These are phyloP conservation scores for Vombatus ursinus DNA, from an alignment of 2,113 vertebrate genomes.

Conservation along the genomic window DNA sequence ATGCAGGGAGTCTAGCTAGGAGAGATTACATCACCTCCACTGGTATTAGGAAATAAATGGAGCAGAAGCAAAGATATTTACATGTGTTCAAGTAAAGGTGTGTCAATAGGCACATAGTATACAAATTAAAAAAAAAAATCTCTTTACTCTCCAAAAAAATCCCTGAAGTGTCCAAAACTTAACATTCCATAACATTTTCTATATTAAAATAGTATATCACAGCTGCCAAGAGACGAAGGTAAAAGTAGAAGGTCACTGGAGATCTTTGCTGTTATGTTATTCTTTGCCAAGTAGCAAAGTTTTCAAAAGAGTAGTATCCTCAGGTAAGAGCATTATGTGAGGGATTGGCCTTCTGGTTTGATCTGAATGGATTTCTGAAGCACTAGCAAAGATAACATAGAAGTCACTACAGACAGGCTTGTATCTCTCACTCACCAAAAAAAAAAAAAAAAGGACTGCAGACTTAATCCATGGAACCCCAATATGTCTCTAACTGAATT, in stretches of 20 bases:
- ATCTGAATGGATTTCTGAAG: neutral
- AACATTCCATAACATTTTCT: conserved; percentile 66
- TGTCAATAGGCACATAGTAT: conserved; percentile 57
- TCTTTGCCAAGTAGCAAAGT: conserved; percentile 23
- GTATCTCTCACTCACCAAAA: neutral
- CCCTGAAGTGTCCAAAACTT: conserved; percentile 74
- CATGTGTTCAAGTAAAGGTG: conserved; percentile 68
- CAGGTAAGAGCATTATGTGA: neutral
- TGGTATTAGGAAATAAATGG: conserved; percentile 71
- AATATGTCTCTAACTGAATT: neutral
- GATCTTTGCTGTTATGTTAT: conserved; percentile 15
- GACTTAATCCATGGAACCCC: neutral
- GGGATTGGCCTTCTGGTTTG: neutral
- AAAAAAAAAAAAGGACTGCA: no score
- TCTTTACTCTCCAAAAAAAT: conserved; percentile 70
- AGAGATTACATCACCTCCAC: conserved; percentile 37
- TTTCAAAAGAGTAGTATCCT: neutral
- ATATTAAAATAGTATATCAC: conserved; percentile 84
- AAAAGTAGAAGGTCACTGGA: conserved; percentile 58
- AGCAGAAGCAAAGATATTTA: conserved; percentile 69
- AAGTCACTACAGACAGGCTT: neutral
- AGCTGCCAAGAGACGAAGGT: conserved; percentile 72
- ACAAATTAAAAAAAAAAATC: conserved; percentile 75
- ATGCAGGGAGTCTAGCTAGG: neutral
- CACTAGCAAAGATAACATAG: neutral